phyloP scores from a whole-genome alignment of 2,888 invertebrate species.

The Cheilosia grossa region DNA sequence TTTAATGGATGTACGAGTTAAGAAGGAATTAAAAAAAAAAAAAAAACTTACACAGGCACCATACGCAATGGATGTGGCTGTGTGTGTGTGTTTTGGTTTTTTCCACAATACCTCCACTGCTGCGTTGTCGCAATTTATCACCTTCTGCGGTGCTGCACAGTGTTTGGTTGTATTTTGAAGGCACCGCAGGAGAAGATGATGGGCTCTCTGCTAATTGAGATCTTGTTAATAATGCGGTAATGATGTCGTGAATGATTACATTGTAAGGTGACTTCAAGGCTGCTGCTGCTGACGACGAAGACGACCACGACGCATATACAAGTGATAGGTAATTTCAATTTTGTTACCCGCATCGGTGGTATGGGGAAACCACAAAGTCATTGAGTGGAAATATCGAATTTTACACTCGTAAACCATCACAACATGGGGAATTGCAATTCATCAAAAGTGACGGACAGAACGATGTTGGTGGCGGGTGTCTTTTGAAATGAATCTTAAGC shows the following conservation, averaged over 20 bases:
- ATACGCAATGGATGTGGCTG: background rate
- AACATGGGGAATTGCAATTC: background rate
- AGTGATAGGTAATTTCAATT: conserved; percentile 15
- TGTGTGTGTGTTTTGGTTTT: conserved; percentile 39
- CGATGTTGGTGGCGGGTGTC: conserved; percentile 4
- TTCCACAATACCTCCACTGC: conserved; percentile 11
- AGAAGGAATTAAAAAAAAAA: no score
- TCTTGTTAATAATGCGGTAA: conserved; percentile 75
- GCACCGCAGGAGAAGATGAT: conserved; percentile 75
- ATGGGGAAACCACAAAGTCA: conserved; percentile 61
- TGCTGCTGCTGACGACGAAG: conserved; percentile 42
- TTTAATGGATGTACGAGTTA: conserved; percentile 28
- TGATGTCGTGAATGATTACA: conserved; percentile 74
- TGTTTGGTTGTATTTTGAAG: conserved; percentile 58
- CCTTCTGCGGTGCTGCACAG: conserved; percentile 61
- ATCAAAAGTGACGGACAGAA: conserved; percentile 12
- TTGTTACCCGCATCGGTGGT: conserved; percentile 3
- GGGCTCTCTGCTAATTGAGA: conserved; percentile 75
- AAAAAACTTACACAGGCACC: background rate
- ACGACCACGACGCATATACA: background rate
- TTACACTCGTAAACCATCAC: conserved; percentile 28
- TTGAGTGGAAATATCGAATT: conserved; percentile 62
- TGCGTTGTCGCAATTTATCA: conserved; percentile 76
- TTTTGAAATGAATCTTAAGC: no score
- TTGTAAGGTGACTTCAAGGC: conserved; percentile 68